A percentile compares a stretch with the other conserved stretches of the same genome.
phyloP scores from a whole-genome alignment of 2,797 vertebrate genomes.

The Poeciliopsis presidionis region DNA sequence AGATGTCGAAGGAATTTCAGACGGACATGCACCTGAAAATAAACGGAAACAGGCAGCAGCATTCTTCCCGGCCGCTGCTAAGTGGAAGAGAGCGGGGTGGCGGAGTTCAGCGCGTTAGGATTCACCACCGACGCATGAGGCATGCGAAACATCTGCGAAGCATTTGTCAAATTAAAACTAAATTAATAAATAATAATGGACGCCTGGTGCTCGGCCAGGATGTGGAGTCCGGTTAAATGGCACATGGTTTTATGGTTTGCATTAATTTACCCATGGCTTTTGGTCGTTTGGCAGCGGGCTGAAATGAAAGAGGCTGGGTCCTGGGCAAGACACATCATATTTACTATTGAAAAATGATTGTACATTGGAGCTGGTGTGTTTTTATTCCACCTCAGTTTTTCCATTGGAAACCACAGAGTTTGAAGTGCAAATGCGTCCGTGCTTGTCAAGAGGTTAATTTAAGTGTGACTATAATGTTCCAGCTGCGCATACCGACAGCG shows the following conservation, averaged over 20 bases:
- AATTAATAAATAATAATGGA: constrained; percentile 82
- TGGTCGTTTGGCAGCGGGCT: constrained; percentile 72
- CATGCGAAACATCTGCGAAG: constrained; percentile 81
- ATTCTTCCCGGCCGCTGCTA: constrained; percentile 47
- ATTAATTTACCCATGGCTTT: constrained; percentile 74
- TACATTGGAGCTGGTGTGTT: constrained; percentile 25
- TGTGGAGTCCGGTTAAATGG: constrained; percentile 78
- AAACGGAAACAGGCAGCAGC: constrained; percentile 70
- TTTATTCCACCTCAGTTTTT: constrained; percentile 53
- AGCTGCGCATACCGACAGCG: constrained; percentile 49
- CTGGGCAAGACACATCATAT: constrained; percentile 73
- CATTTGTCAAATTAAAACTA: constrained; percentile 83
- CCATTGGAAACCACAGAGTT: constrained; percentile 47
- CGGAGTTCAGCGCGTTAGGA: constrained; percentile 45
- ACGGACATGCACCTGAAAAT: constrained; percentile 73
- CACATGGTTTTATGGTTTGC: constrained; percentile 79
- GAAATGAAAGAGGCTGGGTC: constrained; percentile 72
- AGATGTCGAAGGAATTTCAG: constrained; percentile 53
- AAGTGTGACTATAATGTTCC: constrained; percentile 69
- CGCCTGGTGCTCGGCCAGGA: constrained; percentile 75
- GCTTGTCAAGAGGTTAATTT: constrained; percentile 66
- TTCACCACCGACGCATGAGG: constrained; percentile 55
- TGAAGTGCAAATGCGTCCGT: constrained; percentile 72
- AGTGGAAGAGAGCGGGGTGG: constrained; percentile 10
- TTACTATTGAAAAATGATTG: constrained; percentile 74